Conservation (phyloP, 2,113 vertebrate genomes). For the Merops nubicus region DNA sequence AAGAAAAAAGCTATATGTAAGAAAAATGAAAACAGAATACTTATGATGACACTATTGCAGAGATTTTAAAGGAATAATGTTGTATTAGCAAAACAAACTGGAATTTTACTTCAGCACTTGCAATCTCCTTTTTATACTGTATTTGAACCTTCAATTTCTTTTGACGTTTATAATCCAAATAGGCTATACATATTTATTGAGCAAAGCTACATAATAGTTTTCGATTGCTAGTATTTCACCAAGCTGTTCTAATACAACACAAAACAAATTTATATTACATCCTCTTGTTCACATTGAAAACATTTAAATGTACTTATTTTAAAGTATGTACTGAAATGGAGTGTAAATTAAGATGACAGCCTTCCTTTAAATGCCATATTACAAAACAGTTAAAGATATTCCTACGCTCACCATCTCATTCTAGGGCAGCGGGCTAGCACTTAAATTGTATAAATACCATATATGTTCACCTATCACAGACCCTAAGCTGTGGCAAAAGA, state of each 20-base stretch:
- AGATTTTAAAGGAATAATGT: neutral
- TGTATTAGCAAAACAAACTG: neutral
- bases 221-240: neutral
- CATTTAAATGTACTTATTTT: neutral
- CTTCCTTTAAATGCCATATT: neutral
- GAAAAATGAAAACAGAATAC: neutral
- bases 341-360: neutral
- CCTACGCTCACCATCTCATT: neutral
- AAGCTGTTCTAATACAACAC: neutral
- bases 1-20: slow-evolving; percentile 29
- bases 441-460: neutral
- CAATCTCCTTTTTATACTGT: neutral
- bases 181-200: neutral
- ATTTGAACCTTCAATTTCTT: neutral
- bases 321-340: neutral
- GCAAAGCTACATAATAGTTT: neutral
- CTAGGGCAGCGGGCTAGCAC: neutral
- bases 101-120: neutral
- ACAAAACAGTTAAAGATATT: neutral
- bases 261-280: neutral
- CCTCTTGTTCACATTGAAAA: neutral
- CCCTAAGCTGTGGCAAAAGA: neutral
- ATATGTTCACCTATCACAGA: neutral
- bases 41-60: neutral
- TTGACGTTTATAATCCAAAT: neutral